Evolutionary conservation across 2,113 vertebrate species (phyloP), one percentile per base, ranked within the genome.

Genomic region (Trachemys scripta): DNA sequence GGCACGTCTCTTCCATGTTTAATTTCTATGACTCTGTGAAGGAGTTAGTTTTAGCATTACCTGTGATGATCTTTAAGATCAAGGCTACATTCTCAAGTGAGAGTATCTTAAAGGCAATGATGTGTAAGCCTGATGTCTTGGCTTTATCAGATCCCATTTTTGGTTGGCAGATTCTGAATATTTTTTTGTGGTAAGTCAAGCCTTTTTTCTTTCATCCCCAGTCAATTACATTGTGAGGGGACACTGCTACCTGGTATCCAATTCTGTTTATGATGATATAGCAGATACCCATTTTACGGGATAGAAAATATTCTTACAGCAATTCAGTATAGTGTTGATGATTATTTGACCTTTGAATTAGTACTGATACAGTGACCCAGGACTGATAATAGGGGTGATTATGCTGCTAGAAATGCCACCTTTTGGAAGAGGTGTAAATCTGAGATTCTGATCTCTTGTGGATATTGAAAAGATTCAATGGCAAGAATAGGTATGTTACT

Each of bases 311-410:
- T 22, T n/a, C n/a, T 35, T 62, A 27, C 7, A 31, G 0, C 45
- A 20, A 82, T n/a, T 79, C 2, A 5, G 25, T 42, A 13, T 1
- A 57, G 0, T 0, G 1, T 16, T 76, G 0, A 6, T 38, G 16
- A 17, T 62, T 31, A 31, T 75, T 10, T 35, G 88, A 92, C 25
- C 47, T 38, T 75, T 45, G 59, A 45, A 1, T 75, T 27, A 5
- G 87, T 12, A 94, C 13, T 89, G 17, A 51, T 22, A 5, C 80
- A 10, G 90, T 24, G 88, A 2, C 6, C 22, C 29, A 31, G 27
- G 59, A 14, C 29, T 62, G 9, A 22, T 16, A 3, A 16, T 1
- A 17, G 89, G 75, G 84, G 92, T 31, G 42, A 42, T 62, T 90
- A 91, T 54, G 72, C 1, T 89, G 92, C 72, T 14, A 49, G 88